Base-by-base conservation (phyloP, 2,113 vertebrate species). In the Lichenostomus cassidix region DNA sequence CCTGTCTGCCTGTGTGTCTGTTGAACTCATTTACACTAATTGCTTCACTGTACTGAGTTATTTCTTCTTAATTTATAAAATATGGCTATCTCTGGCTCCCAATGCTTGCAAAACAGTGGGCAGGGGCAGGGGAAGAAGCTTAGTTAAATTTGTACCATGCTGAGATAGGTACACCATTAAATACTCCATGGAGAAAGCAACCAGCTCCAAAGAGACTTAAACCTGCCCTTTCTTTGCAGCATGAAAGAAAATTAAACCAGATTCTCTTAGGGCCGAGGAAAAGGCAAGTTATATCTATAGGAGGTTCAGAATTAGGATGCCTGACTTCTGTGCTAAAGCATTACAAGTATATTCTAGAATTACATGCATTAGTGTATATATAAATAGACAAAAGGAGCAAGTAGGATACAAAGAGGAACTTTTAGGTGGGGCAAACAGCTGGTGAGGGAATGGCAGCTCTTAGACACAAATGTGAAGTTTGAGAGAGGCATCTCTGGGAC, bases 51-150 rank as follows among this genome's bases (percentile, higher is more conserved):
- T 78, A 90, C 79, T 74, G 63, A 89, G 74, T 87, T 70, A 91
- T 96, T 83, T 92, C 28, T 94, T 93, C 90, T 93, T 95, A 91
- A 91, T 95, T 95, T 94, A 53, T 70, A 95, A 95, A 91, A 88
- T 90, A 79, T 85, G 65, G 21, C 22, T 90, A 42, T 58, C 58
- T 39, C 67, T 85, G 25, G 9, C 55, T 94, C 87, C 35, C 9
- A 87, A 7, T 18, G 21, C 49, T 91, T 92, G 58, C 5, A 13
- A 67, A 80, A 87, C 37, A 87, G 60, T 65, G 50, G 49, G 31
- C 0, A 0, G 62, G 12, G 8, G 37, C 5, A 37, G 33, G 49
- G 37, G 88, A 85, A 69, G 39, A 92, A 58, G 46, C 24, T 80
- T 55, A 62, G 46, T 89, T 58, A 90, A 94, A 88, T 77, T 69